These are phyloP conservation scores for Arizona elegans DNA, from an alignment of 2,113 vertebrate species.

Conservation along the genomic window DNA sequence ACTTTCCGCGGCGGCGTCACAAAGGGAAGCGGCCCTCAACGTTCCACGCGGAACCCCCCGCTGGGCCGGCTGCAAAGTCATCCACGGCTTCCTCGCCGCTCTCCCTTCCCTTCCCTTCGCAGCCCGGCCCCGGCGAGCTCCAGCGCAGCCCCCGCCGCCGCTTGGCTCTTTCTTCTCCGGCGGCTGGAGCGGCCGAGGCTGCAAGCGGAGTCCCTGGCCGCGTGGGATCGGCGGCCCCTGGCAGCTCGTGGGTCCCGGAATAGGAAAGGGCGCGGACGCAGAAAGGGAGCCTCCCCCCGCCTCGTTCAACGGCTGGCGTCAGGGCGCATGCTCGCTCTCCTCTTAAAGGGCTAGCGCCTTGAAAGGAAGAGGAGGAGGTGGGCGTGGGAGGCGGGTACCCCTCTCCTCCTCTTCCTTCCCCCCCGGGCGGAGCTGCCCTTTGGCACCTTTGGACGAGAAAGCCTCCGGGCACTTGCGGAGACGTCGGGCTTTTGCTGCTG, in stretches of 20 bases:
- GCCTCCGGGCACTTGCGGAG: background rate
- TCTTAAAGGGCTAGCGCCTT: background rate
- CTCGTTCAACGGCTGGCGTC: background rate
- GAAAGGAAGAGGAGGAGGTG: too few species aligned
- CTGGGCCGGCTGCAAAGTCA: background rate
- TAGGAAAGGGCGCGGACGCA: background rate
- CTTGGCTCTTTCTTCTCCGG: background rate
- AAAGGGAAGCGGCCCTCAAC: background rate
- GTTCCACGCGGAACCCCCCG: background rate
- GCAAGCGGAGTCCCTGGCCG: background rate
- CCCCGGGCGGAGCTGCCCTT: background rate
- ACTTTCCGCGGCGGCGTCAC: background rate
- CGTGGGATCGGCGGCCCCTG: background rate
- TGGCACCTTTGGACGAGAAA: background rate
- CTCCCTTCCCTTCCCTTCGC: background rate
- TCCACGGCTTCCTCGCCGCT: background rate
- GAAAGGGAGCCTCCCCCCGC: background rate
- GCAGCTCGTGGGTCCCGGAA: background rate
- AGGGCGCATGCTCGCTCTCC: background rate
- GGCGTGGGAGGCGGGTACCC: background rate
- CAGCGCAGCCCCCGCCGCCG: background rate
- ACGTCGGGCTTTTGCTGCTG: background rate
- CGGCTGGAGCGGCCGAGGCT: background rate
- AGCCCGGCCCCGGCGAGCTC: background rate
- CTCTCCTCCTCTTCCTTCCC: background rate